Base-by-base conservation (phyloP, 2,888 invertebrate genomes). In the Bellardia bayeri region DNA sequence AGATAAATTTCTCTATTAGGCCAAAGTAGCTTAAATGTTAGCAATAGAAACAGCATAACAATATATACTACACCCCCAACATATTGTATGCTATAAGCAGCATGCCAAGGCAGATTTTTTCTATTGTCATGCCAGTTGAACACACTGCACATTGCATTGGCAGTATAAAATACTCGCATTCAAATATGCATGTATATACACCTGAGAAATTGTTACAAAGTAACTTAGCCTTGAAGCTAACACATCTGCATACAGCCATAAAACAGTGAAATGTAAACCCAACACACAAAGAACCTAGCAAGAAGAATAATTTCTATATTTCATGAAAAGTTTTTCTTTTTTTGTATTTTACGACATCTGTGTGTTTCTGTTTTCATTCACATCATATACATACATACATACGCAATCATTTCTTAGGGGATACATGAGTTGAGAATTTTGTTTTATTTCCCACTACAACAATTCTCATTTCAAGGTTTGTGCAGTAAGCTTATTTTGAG, bases 231-330 rank as follows among this genome's bases (percentile, higher is more conserved):
- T 23, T 23, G 23, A 23, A 56, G 16, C 51, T 37, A 83, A 66
- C 49, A 86, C 74, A 87, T 71, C 72, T 84, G 66, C 83, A 87
- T 81, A 33, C 6, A 66, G 64, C 78, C 66, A 45, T 74, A 82
- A 83, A 83, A 63, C 66, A 58, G 49, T 56, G 30, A 56, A 66
- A 61, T 58, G 5, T 37, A 37, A 37, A 37, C 5, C 37, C 37
- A 37, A 37, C 37, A 37, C 37, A 37, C 37, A 37, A 45, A 72
- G 56, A 72, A 54, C 33, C n/a, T 23, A 40, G 37, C 16, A 64
- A 64, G 49, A 78, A 56, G 5, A 56, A 16, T 23, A 16, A 14
- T 40, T 56, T 74, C 54, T 13, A 61, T 42, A 61, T 68, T 80
- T 61, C 56, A 56, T 58, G 45, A 71, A 63, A 71, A 56, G 37